These are phyloP conservation scores for Pseudomugil tenellus DNA, from an alignment of 2,797 vertebrate genomes.

Conservation along the genomic window DNA sequence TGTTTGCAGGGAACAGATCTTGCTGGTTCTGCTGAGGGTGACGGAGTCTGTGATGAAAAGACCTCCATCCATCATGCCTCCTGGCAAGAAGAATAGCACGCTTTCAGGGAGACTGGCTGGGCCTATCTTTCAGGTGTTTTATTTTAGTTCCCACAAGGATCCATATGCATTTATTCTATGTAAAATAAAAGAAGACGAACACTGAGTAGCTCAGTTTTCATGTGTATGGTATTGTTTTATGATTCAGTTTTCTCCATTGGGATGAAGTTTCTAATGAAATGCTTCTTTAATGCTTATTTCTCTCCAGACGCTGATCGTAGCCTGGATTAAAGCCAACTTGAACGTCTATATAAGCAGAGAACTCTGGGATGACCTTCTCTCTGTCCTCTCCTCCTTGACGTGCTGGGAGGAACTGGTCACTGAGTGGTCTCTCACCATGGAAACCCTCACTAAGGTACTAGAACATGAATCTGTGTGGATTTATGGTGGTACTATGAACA, in stretches of 20 bases:
- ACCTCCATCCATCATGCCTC: conserved; percentile 92
- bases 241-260: neutral
- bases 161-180: neutral
- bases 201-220: too few species aligned
- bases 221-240: too few species aligned
- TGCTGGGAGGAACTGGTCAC: conserved; percentile 99
- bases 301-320: conserved; percentile 95
- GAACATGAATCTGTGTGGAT: neutral
- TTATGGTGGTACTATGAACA: neutral
- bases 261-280: neutral
- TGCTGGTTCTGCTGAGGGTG: conserved; percentile 95
- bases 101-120: conserved; percentile 95
- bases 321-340: conserved; percentile 99
- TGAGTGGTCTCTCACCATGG: conserved; percentile 99
- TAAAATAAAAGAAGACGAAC: too few species aligned
- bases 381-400: conserved; percentile 94
- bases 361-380: conserved; percentile 96
- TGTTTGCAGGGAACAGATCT: conserved; percentile 91
- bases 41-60: conserved; percentile 98
- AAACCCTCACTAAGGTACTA: conserved; percentile 93
- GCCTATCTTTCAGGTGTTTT: conserved; percentile 94
- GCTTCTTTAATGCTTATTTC: conserved; percentile 2
- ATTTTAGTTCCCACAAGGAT: too few species aligned
- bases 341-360: conserved; percentile 98
- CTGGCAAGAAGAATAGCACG: conserved; percentile 91